phyloP scores from a whole-genome alignment of 92 coral and sea anemone genomes.

The Bergia sp. region DNA sequence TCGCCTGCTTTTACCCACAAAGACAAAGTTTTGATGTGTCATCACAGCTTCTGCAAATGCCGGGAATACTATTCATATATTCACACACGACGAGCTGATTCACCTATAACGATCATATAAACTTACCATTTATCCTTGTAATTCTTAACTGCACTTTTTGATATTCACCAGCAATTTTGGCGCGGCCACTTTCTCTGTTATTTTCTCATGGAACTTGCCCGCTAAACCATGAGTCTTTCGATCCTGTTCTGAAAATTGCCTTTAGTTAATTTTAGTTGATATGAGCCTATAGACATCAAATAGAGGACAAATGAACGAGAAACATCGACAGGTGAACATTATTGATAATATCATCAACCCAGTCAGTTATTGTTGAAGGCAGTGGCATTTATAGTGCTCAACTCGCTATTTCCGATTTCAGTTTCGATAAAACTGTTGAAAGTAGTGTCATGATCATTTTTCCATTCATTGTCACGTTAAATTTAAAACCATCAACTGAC shows the following conservation, averaged over 20 bases:
- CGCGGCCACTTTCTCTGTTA: neutral
- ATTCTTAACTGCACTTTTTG: neutral
- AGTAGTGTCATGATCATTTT: constrained; percentile 15
- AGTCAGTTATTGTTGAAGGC: neutral
- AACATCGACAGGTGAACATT: neutral
- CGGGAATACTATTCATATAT: neutral
- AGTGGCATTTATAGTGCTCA: neutral
- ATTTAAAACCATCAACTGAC: neutral
- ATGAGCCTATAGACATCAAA: no score
- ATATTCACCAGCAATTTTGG: neutral
- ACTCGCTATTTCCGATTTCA: neutral
- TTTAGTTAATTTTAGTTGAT: no score
- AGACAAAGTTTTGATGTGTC: neutral
- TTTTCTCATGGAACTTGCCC: neutral
- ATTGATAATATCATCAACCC: neutral
- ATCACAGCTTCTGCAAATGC: neutral
- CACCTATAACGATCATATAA: neutral
- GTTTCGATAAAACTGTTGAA: neutral
- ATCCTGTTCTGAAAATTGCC: neutral
- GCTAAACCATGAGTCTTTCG: neutral
- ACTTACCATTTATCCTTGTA: neutral
- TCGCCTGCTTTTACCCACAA: neutral
- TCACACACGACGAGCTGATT: neutral
- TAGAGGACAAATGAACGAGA: neutral
- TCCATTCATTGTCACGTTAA: neutral